These are phyloP conservation scores for Gallinago solitaria DNA, from an alignment of 2,797 vertebrate species.

Conservation along the genomic window DNA sequence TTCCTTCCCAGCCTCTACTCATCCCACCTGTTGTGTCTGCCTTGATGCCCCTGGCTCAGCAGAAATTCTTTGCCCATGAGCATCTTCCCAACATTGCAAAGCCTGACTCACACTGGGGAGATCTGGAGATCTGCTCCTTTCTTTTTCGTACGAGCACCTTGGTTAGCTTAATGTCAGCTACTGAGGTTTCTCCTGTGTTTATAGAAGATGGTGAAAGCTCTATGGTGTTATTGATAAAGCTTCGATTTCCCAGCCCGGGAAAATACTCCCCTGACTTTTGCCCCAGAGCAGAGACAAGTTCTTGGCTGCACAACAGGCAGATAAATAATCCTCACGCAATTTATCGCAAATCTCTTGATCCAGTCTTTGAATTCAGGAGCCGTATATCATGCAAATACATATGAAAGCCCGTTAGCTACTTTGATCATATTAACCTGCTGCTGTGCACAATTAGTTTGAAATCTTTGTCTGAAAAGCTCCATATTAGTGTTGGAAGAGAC, in stretches of 20 bases:
- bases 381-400: slow-evolving; percentile 5
- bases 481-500: background rate
- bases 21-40: background rate
- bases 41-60: background rate
- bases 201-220: background rate
- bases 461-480: slow-evolving; percentile 43
- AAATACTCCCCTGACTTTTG: background rate
- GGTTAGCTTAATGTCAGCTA: background rate
- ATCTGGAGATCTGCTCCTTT: background rate
- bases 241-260: background rate
- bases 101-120: background rate
- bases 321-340: background rate
- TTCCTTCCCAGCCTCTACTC: background rate
- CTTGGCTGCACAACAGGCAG: background rate
- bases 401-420: slow-evolving; percentile 39
- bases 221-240: background rate
- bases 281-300: background rate
- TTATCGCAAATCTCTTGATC: slow-evolving; percentile 30
- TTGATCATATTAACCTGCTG: slow-evolving; percentile 43
- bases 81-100: background rate
- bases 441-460: slow-evolving; percentile 41
- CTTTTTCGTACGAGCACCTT: fast-evolving
- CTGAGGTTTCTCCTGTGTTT: background rate
- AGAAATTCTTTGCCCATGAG: background rate
- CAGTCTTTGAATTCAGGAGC: background rate